These are phyloP conservation scores for Xylocampa areola DNA, from an alignment of 2,888 invertebrate species.

Conservation along the genomic window DNA sequence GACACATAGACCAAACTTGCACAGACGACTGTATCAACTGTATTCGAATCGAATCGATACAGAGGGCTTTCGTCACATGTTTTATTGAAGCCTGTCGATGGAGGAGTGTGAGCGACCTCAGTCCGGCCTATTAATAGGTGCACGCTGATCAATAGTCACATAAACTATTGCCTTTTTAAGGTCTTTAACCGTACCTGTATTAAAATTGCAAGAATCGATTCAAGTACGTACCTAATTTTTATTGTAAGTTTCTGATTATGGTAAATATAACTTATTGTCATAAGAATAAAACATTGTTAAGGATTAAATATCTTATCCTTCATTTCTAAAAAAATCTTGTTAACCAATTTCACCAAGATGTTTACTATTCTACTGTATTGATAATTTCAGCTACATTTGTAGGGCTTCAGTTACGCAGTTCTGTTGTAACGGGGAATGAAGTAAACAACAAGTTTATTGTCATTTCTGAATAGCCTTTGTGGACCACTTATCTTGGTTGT, in stretches of 20 bases:
- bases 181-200: neutral
- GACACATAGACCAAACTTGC: slow-evolving; percentile 2
- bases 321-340: too few species aligned
- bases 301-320: too few species aligned
- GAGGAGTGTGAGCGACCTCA: slow-evolving; percentile 30
- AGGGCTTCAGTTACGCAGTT: slow-evolving; percentile 1
- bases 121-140: slow-evolving; percentile 44
- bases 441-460: slow-evolving; percentile 22
- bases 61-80: slow-evolving; percentile 38
- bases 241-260: too few species aligned
- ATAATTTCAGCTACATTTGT: too few species aligned
- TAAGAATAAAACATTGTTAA: too few species aligned
- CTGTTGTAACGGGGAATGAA: slow-evolving; percentile 1
- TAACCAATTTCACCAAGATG: too few species aligned
- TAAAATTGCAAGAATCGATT: slow-evolving; percentile 2
- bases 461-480: slow-evolving; percentile 28
- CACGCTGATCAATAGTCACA: slow-evolving; percentile 41
- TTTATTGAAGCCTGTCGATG: slow-evolving; percentile 39
- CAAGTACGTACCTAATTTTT: too few species aligned
- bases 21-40: slow-evolving; percentile 18
- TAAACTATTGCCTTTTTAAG: slow-evolving; percentile 9
- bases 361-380: too few species aligned
- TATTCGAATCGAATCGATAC: slow-evolving; percentile 49
- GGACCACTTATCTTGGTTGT: slow-evolving; percentile 17
- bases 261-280: too few species aligned